These are phyloP conservation scores for Papilio helenus DNA, from an alignment of 1,140 invertebrate genomes.

Conservation along the genomic window DNA sequence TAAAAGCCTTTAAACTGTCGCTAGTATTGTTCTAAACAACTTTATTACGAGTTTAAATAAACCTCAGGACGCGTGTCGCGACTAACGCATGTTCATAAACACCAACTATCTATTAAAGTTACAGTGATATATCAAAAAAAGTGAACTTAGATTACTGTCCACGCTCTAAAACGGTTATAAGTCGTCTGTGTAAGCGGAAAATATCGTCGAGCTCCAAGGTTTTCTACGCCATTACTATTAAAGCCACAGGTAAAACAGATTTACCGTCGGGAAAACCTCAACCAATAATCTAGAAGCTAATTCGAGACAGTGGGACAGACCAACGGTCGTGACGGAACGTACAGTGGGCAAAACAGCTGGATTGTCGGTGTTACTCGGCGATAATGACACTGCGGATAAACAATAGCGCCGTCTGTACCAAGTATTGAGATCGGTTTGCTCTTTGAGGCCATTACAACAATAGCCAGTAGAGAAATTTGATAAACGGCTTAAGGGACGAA, in stretches of 20 bases:
- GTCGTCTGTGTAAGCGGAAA: no score
- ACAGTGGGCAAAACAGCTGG: background rate
- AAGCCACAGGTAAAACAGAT: background rate
- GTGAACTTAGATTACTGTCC: no score
- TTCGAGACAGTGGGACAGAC: background rate
- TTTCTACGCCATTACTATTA: no score
- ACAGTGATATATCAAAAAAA: no score
- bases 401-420: background rate
- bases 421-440: background rate
- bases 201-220: no score
- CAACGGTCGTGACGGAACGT: background rate
- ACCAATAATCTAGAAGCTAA: background rate
- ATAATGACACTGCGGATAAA: background rate
- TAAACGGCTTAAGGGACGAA: background rate
- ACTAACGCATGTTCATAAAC: background rate
- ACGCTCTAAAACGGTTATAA: no score
- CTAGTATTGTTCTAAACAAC: background rate
- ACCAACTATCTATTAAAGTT: background rate
- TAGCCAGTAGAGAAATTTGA: constrained; percentile 29
- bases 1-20: constrained; percentile 2
- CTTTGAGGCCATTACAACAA: constrained; percentile 9
- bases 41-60: background rate
- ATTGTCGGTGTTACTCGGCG: background rate
- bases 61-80: background rate
- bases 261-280: background rate